Conservation (phyloP, 2,888 invertebrate species). For the Apodemia zela region DNA sequence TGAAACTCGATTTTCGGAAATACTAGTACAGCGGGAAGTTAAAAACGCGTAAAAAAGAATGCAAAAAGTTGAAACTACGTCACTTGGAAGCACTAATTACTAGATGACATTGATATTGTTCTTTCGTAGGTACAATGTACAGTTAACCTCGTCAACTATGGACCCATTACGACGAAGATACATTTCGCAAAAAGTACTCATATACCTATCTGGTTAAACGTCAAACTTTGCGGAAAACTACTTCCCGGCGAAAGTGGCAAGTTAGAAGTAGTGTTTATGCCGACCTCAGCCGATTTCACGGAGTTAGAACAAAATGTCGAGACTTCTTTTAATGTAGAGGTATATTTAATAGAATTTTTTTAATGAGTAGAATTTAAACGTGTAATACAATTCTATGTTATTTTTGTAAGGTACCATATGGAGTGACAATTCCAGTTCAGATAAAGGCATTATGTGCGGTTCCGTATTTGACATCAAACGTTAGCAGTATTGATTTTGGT, state of each 20-base stretch:
- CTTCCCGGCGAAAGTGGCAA: conserved; percentile 68
- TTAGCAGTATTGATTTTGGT: conserved; percentile 73
- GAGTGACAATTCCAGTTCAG: conserved; percentile 79
- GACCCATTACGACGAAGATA: conserved; percentile 68
- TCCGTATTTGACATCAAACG: conserved; percentile 72
- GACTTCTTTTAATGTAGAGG: conserved; percentile 69
- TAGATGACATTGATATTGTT: background rate
- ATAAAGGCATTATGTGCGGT: conserved; percentile 80
- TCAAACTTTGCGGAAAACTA: conserved; percentile 64
- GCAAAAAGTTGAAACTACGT: too few relatives aligned
- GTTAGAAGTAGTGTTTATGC: conserved; percentile 75
- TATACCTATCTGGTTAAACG: conserved; percentile 52
- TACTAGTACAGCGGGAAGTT: too few relatives aligned
- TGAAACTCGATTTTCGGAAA: too few relatives aligned
- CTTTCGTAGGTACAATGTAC: conserved; percentile 58
- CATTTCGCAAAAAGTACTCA: conserved; percentile 57
- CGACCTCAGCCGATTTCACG: conserved; percentile 60
- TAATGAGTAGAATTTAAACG: too few relatives aligned
- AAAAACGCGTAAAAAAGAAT: too few relatives aligned
- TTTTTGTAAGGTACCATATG: conserved; percentile 71
- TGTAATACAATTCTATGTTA: too few relatives aligned
- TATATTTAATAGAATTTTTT: conserved; percentile 32
- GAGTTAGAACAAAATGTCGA: conserved; percentile 65
- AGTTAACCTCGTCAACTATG: conserved; percentile 76
- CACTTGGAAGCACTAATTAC: too few relatives aligned